phyloP scores from a whole-genome alignment of 2,113 vertebrate genomes.

The Mystacornis crossleyi region DNA sequence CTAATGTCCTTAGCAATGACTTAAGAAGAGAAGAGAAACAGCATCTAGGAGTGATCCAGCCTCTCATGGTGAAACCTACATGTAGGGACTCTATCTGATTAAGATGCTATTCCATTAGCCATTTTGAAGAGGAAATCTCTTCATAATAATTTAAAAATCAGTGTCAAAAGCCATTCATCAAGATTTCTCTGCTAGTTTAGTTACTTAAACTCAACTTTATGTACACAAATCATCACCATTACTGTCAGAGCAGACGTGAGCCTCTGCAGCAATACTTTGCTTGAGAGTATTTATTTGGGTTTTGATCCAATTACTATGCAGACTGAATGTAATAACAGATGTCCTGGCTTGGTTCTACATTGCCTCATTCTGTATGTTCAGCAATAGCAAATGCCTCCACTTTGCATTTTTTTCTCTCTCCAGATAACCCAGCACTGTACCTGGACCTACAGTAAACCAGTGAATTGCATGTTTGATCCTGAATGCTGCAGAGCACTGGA shows the following conservation, averaged over 20 bases:
- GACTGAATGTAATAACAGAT: not conserved
- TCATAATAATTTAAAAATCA: conserved; percentile 32
- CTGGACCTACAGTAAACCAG: not conserved
- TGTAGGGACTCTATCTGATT: not conserved
- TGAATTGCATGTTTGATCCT: not conserved
- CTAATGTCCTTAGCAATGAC: not conserved
- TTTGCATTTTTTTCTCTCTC: not conserved
- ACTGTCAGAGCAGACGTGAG: not conserved
- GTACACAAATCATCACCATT: not conserved
- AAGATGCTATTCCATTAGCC: not conserved
- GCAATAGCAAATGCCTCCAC: not conserved
- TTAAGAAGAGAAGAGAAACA: not conserved
- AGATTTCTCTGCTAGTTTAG: not conserved
- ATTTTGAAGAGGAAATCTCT: not conserved
- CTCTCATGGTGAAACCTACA: not conserved
- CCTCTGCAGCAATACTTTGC: not conserved
- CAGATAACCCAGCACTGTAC: not conserved
- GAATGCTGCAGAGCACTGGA: not conserved
- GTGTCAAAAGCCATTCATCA: conserved; percentile 29
- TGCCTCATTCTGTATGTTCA: not conserved
- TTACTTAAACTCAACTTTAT: not conserved
- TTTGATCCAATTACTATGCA: not conserved
- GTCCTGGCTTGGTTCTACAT: not conserved
- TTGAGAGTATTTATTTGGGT: not conserved
- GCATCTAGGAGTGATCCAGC: not conserved